These are phyloP conservation scores for Potamarius usumacintae DNA, from an alignment of 2,113 vertebrate genomes.

Conservation along the genomic window DNA sequence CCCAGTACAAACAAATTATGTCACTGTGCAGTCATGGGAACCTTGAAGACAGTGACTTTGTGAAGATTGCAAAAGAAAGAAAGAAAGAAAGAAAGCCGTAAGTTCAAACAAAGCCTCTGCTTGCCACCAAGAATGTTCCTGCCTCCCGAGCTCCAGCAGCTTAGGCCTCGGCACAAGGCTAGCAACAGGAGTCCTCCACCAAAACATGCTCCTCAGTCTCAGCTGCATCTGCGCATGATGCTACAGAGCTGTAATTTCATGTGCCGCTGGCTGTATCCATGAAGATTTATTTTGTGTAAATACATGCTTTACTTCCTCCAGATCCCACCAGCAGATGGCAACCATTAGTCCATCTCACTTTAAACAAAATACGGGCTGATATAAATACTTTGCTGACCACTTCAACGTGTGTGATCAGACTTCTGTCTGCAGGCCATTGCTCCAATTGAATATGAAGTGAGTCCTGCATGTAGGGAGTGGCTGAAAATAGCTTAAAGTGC, in stretches of 20 bases:
- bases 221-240: conserved; percentile 52
- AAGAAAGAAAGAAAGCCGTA: conserved; percentile 18
- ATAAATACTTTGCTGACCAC: conserved; percentile 55
- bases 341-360: conserved; percentile 40
- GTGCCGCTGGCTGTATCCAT: conserved; percentile 51
- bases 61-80: conserved; percentile 16
- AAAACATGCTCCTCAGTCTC: conserved; percentile 54
- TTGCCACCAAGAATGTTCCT: conserved; percentile 31
- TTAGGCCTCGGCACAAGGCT: conserved; percentile 33
- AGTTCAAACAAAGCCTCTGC: conserved; percentile 33
- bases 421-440: conserved; percentile 46
- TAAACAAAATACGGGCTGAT: conserved; percentile 54
- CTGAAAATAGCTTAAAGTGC: conserved; percentile 19
- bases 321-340: conserved; percentile 52
- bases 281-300: conserved; percentile 62
- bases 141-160: conserved; percentile 33
- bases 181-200: conserved; percentile 50
- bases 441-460: conserved; percentile 40
- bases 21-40: conserved; percentile 44
- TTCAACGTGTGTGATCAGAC: conserved; percentile 55
- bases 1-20: conserved; percentile 53
- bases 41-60: conserved; percentile 10
- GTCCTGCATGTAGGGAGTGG: conserved; percentile 26
- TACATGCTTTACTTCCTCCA: conserved; percentile 55
- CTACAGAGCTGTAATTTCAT: conserved; percentile 60